Evolutionary conservation across 1,140 invertebrate species (phyloP).

Genomic region (Bacillus rossius): DNA sequence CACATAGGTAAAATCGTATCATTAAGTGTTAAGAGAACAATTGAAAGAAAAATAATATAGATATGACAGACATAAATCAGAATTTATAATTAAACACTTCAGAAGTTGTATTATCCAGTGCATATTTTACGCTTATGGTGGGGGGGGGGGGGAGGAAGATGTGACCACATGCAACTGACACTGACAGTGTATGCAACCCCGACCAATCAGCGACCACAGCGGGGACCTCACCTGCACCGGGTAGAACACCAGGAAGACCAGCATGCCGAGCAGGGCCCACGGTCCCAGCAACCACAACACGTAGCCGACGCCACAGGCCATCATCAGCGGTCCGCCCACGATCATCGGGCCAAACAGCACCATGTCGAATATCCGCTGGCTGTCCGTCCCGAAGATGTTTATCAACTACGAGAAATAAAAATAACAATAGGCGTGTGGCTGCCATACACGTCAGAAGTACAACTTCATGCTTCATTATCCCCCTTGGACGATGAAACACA

Average conservation of each 20-base stretch:
- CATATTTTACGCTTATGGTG: no score
- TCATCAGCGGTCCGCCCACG: constrained; percentile 56
- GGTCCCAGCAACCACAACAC: constrained; percentile 55
- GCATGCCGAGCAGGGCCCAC: constrained; percentile 54
- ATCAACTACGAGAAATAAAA: constrained; percentile 48
- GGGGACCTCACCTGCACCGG: constrained; percentile 60
- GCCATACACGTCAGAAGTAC: not conserved
- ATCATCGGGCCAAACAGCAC: constrained; percentile 54
- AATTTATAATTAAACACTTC: no score
- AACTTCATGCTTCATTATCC: not conserved
- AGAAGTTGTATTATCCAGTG: no score
- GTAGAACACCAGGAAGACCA: constrained; percentile 59
- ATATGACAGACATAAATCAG: no score
- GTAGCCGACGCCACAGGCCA: constrained; percentile 52
- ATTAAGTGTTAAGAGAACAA: no score
- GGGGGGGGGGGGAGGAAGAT: no score
- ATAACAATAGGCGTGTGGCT: no score
- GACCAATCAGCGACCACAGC: no score
- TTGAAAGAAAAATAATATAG: no score
- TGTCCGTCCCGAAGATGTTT: constrained; percentile 64
- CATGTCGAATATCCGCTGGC: constrained; percentile 58
- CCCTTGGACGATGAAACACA: not conserved
- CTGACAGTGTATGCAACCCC: no score
- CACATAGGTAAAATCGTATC: no score
- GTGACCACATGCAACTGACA: no score